Evolutionary conservation across 2,797 vertebrate genomes (phyloP), one percentile per base, ranked within the genome.

Genomic region (Schizopygopsis pylzovi): DNA sequence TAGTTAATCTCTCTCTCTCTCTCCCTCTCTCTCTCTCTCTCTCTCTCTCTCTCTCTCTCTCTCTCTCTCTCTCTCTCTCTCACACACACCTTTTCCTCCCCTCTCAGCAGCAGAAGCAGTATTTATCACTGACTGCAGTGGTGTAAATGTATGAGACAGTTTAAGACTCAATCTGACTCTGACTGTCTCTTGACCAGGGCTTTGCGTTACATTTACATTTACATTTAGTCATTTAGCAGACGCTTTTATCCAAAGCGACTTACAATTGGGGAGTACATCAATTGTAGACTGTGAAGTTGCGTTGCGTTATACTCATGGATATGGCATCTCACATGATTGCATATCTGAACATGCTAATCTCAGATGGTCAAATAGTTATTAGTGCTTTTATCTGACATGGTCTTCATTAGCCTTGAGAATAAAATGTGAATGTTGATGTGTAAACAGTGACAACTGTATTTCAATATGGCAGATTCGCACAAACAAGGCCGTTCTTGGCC

Each of bases 51-150:
- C n/a, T n/a, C n/a, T 67, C 1, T 81, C 63, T 81, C 63, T 65
- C 61, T 33, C 33, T 33, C 33, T 33, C 33, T 81, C 63, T 65
- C 61, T 28, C 61, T 33, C n/a, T 2, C 33, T 0, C 33, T 2
- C 33, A 3, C 43, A 45, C 41, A 43, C 43, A 11, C 10, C 12
- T 59, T 22, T n/a, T 41, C 37, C 75, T 78, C 8, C 47, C 28
- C 73, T 76, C 28, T 54, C 73, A 22, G 28, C 73, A 76, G 73
- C 49, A 76, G 28, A 37, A 76, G 28, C 49, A 54, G 47, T 54
- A 76, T 76, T 37, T 54, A 54, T 54, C 47, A 76, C 73, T 76
- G 73, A 76, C 49, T 76, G 73, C 33, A 79, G 61, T 80, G 43
- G n/a, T 49, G 78, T 76, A 28, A 76, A 54, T 54, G 73, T 76